Base-by-base conservation (phyloP, 2,888 invertebrate species). In the Mermis nigrescens region DNA sequence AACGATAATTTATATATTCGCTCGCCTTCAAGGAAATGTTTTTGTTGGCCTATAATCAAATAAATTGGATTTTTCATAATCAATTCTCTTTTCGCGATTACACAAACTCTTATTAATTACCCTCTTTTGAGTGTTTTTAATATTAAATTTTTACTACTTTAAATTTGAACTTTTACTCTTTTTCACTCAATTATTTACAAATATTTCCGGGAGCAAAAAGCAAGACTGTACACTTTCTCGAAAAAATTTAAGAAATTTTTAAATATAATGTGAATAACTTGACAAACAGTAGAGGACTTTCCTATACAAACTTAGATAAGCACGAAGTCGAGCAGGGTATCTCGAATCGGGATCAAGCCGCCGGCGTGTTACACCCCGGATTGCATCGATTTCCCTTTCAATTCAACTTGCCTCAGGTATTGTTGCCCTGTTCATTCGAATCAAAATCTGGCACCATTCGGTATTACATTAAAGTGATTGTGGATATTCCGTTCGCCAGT, bases 401-500 rank as follows among this genome's bases (percentile, higher is more conserved):
- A 66, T 84, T 85, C 72, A 80, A 80, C 68, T 77, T 85, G 57
- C 84, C 84, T 4, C 83, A 84, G 73, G 81, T 81, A 65, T 79
- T 80, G 63, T 75, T 85, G 65, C 84, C 84, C 0, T 84, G 83
- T 70, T 84, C 83, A 2, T 82, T 84, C 71, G 84, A 85, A 72
- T 83, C 83, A 68, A 81, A 81, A 69, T 80, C 82, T 53, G 82
- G 82, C 61, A 82, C 80, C 64, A 81, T 84, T 62, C 77, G 84
- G 51, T 84, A 84, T 72, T 84, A 83, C 71, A 80, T 82, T 64
- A 82, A 82, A 76, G 81, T 61, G 19, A 72, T 75, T 32, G 80
- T 84, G 55, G 84, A 84, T 71, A 82, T 84, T 64, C 84, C 84
- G 0, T 84, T 83, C 69, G 83, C 83, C 1, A 83, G 83, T 57